Evolutionary conservation across 2,113 vertebrate species (phyloP), one percentile per base, ranked within the genome.

Genomic region (Hippotragus niger): DNA sequence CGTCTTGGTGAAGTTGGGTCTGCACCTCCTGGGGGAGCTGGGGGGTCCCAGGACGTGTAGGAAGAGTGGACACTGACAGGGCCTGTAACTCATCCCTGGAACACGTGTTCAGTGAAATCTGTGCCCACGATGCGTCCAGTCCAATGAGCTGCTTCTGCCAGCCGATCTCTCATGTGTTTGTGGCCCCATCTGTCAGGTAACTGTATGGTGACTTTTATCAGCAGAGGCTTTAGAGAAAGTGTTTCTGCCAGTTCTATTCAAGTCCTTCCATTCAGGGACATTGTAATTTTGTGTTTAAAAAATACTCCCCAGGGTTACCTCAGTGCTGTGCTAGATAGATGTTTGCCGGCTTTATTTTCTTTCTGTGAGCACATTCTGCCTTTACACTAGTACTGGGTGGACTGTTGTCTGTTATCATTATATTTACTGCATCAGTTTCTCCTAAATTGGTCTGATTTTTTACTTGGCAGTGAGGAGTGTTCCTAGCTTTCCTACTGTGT

Each of bases 151-250:
- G 2, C 36, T 43, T 29, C 36, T 23, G 6, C 27, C 45, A 1
- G 2, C 29, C 5, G 1, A 8, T 43, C 31, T 17, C 7, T 23
- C 3, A 0, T 0, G 3, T 11, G 31, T 23, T 1, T 7, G 50
- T n/a, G 2, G 2, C 17, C 15, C n/a, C 21, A n/a, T 3, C 5
- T 29, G 2, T n/a, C 3, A 4, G 31, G 16, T 12, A 7, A 8
- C 12, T n/a, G 6, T 13, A 1, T 45, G 23, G 3, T 57, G 36
- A 50, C 64, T 47, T 64, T 29, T 36, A 8, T 16, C 31, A 13
- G 74, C 19, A 33, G 43, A 78, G 36, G 53, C 43, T 17, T 76
- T 27, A 52, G 2, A 1, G 16, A 36, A 58, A 47, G 62, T 14
- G 29, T 67, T 53, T 33, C 58, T 11, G 33, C 33, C 19, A 2